Evolutionary conservation across 2,797 vertebrate species (phyloP).

Genomic region (Sus cebifrons): DNA sequence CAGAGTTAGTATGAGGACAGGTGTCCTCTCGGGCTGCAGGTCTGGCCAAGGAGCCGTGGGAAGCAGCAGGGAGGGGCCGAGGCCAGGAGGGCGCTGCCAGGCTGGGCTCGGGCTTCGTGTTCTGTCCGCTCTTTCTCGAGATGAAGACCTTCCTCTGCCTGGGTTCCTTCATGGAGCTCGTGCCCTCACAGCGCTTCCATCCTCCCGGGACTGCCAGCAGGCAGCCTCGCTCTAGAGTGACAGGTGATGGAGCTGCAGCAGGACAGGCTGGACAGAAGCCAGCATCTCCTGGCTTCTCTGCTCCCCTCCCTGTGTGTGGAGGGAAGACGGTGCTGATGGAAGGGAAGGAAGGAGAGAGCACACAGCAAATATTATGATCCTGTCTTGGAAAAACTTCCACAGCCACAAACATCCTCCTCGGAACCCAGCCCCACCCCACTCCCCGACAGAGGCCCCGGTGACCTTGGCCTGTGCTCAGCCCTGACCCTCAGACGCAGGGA

Average conservation of each 20-base stretch:
- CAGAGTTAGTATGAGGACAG: not conserved
- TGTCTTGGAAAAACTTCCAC: not conserved
- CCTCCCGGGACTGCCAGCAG: not conserved
- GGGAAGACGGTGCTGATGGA: not conserved
- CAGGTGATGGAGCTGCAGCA: rapidly evolving
- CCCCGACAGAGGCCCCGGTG: rapidly evolving
- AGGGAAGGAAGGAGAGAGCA: not conserved
- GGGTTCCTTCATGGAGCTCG: rapidly evolving
- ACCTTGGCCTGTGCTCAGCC: not conserved
- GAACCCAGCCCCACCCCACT: not conserved
- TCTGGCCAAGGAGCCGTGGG: not conserved
- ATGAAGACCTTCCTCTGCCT: too few species aligned
- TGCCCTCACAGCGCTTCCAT: not conserved
- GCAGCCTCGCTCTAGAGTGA: not conserved
- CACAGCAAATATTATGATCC: not conserved
- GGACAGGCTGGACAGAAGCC: not conserved
- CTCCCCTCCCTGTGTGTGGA: not conserved
- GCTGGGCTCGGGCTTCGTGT: not conserved
- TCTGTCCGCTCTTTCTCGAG: not conserved
- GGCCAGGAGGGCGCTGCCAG: not conserved
- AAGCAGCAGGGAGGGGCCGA: not conserved
- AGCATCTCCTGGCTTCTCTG: not conserved
- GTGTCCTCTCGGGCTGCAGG: too few species aligned
- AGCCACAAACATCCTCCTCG: not conserved
- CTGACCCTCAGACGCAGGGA: not conserved